Conservation (phyloP, 2,888 invertebrate species). For the Drosophila multiciliata region DNA sequence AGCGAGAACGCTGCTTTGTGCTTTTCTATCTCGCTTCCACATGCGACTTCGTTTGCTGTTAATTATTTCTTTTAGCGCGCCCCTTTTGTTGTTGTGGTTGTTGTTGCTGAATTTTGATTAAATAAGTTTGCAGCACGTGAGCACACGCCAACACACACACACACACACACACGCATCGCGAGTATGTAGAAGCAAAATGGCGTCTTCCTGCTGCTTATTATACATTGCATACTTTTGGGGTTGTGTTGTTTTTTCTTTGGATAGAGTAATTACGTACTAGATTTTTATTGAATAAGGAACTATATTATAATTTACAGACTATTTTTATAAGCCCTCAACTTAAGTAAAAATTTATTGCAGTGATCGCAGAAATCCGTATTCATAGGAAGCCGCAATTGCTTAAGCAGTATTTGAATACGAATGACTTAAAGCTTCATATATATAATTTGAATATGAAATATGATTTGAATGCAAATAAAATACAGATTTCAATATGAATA, state of each 20-base stretch:
- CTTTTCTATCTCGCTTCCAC: constrained; percentile 52
- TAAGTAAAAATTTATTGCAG: not conserved
- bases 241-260: not conserved
- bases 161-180: not conserved
- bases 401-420: not conserved
- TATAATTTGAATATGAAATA: not conserved
- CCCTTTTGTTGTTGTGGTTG: constrained; percentile 29
- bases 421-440: not conserved
- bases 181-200: constrained; percentile 54
- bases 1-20: constrained; percentile 31
- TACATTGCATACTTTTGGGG: constrained; percentile 42
- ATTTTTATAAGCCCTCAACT: not conserved
- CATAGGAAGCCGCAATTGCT: not conserved
- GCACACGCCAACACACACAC: constrained; percentile 14
- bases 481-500: not conserved
- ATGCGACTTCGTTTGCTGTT: constrained; percentile 43
- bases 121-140: constrained; percentile 51
- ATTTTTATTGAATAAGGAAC: not conserved
- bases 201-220: constrained; percentile 24
- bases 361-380: not conserved
- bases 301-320: not conserved
- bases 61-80: constrained; percentile 71
- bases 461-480: not conserved
- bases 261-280: not conserved
- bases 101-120: constrained; percentile 55